Evolutionary conservation across 2,888 invertebrate genomes (phyloP), one percentile per base, ranked within the genome.

Genomic region (Ophioninae sp.): DNA sequence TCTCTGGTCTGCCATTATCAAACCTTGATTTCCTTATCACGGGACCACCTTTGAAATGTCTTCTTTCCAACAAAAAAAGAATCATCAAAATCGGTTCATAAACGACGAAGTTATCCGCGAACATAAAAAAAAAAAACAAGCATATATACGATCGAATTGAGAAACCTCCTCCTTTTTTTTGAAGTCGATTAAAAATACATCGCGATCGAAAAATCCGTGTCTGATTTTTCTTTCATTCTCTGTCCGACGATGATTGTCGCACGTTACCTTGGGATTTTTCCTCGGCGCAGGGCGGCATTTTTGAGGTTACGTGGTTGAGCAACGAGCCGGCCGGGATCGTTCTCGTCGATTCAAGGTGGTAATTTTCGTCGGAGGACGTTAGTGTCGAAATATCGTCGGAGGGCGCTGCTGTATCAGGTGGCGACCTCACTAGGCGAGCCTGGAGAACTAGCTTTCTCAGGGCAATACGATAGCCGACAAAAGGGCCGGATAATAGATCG

Each of bases 271-370:
- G 94, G 90, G 94, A 94, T 90, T 94, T 94, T 84, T 94, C 94
- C 84, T 95, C 94, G 89, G 93, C 93, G 74, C 94, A 93, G 69
- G 95, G 95, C 89, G 95, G 94, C 95, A 95, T 95, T 30, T 93
- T 92, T 93, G 93, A 93, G 93, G 89, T 93, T 93, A 92, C 69
- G 59, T 94, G 93, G 90, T 93, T 93, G 91, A 93, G 93, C 90
- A 93, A 44, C 44, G 44, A 93, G 93, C 90, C 93, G 90, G 92
- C 93, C 93, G 88, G 44, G 37, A 44, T 67, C 10, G 58, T 72
- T 6, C 59, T 72, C 22, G 69, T 90, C 93, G 93, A 91, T 91
- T 93, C 90, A 93, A 91, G 89, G 93, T 92, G 89, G 93, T 92
- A 93, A 93, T 93, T 94, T 93, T 93, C 92, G 93, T 79, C 82